Percentiles rank a stretch among this genome's conserved stretches.
phyloP scores from a whole-genome alignment of 2,797 vertebrate genomes.

The Taeniopygia guttata region DNA sequence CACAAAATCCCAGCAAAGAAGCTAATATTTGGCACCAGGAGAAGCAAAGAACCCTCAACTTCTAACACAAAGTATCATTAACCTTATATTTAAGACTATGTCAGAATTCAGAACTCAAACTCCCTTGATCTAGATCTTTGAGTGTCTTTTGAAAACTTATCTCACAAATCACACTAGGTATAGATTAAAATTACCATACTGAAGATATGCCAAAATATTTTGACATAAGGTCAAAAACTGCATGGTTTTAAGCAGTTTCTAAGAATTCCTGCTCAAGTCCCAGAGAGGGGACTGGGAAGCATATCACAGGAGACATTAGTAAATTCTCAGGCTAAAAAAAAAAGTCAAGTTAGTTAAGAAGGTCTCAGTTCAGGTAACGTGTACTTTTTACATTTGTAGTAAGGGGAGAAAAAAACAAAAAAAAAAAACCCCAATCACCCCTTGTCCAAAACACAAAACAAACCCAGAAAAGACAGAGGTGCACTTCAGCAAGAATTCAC shows the following conservation, averaged over 20 bases:
- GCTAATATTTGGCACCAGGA: background rate
- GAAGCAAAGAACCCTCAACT: background rate
- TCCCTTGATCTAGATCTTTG: background rate
- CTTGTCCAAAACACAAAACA: background rate
- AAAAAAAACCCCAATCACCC: rapidly evolving
- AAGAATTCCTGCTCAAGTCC: background rate
- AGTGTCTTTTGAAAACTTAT: background rate
- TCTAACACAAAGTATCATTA: background rate
- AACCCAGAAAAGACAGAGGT: background rate
- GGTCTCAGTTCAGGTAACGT: background rate
- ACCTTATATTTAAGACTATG: background rate
- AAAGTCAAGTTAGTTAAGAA: background rate
- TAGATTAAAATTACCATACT: background rate
- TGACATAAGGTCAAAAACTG: background rate
- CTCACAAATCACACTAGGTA: background rate
- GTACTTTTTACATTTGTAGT: background rate
- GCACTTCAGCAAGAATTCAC: background rate
- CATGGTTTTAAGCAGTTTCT: rapidly evolving
- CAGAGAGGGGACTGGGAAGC: background rate
- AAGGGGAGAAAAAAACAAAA: background rate
- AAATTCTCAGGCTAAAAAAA: background rate
- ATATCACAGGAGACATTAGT: background rate
- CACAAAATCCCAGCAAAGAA: background rate
- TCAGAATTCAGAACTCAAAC: background rate
- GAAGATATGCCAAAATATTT: background rate